Evolutionary conservation across 2,113 vertebrate genomes (phyloP), one percentile per base, ranked within the genome.

Genomic region (Xiphias gladius): DNA sequence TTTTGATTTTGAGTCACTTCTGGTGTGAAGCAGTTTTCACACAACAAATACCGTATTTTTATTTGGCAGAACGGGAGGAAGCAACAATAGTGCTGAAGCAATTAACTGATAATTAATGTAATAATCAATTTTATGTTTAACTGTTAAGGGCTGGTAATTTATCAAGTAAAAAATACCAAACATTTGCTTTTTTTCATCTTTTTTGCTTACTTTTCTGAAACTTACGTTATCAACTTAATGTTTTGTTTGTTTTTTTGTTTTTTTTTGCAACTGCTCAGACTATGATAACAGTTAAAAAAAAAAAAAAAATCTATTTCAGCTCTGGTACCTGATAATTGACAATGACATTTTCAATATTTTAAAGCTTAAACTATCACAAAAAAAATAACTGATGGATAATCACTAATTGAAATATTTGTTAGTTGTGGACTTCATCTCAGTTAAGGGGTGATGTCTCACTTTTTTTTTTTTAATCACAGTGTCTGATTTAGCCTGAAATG

Each of bases 401-500:
- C 4, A 37, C 26, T 65, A 19, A 54, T 17, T 64, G 5, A 75
- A 43, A n/a, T 52, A 70, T 10, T 35, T 54, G 37, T 74, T 58
- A 30, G n/a, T 12, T 65, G 24, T n/a, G 57, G 41, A 43, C 7
- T 43, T 39, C 12, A 5, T 43, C 22, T 39, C n/a, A 68, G 59
- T 66, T 50, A 72, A 72, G 48, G 28, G 22, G 5, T 76, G 46
- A 73, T 64, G 54, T 26, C 35, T 59, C 64, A 32, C 37, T 35
- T 35, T 35, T 6, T 35, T 63, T 75, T 67, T 43, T 41, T 30
- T 10, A 1, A 2, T 37, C 39, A 24, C 5, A 35, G 32, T 35
- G 32, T 35, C 32, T 35, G 32, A 43, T 62, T 75, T 43, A 59
- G 14, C 9, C 11, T 72, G 5, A 41, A 39, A 52, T 50, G 8